These are phyloP conservation scores for Sympetrum striolatum DNA, from an alignment of 2,888 invertebrate species.

Conservation along the genomic window DNA sequence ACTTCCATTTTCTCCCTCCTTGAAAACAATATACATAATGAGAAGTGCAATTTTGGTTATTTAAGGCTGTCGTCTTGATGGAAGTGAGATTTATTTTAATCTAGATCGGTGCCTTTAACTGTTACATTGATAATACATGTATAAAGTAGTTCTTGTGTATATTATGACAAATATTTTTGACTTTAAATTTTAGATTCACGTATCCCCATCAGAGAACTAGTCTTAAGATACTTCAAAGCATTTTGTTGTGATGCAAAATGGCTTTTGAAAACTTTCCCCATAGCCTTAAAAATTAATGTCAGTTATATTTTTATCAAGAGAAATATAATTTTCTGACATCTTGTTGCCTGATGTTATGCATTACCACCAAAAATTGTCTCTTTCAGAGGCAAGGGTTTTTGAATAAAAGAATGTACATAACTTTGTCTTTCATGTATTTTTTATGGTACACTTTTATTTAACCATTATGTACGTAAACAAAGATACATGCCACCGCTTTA, in stretches of 20 bases:
- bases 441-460: too few species aligned
- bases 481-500: too few species aligned
- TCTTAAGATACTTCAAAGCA: neutral
- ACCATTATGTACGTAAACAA: too few species aligned
- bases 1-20: neutral
- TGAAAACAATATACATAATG: neutral
- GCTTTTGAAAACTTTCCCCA: neutral
- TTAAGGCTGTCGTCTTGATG: neutral
- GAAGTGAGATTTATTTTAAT: neutral
- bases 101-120: neutral
- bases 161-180: neutral
- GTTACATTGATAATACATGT: neutral
- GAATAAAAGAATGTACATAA: too few species aligned
- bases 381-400: too few species aligned
- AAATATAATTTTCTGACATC: conserved; percentile 14
- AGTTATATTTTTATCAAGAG: neutral
- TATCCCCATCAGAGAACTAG: neutral
- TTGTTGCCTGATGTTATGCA: neutral
- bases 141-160: neutral
- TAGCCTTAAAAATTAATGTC: neutral
- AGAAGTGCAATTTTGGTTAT: neutral
- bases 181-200: neutral
- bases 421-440: too few species aligned
- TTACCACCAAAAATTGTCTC: neutral
- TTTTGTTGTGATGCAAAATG: conserved; percentile 27